Conservation (phyloP, 2,797 vertebrate genomes). For the Hemitrygon akajei region DNA sequence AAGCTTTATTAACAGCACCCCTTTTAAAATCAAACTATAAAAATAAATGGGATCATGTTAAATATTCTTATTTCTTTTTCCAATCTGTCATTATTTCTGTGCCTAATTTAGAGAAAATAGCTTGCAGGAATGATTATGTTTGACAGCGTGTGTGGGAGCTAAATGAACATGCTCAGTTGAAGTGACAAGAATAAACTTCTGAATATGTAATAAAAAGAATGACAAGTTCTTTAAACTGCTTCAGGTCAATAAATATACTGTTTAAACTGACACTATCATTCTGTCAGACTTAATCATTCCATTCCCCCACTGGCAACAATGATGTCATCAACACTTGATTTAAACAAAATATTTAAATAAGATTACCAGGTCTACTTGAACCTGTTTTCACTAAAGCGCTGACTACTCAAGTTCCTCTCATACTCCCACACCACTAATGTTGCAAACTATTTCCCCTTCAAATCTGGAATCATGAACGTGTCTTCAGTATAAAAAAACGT, state of each 20-base stretch:
- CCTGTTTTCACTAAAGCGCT: background rate
- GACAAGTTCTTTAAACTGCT: background rate
- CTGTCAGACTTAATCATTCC: background rate
- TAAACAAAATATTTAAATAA: background rate
- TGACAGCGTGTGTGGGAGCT: slow-evolving; percentile 28
- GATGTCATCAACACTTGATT: background rate
- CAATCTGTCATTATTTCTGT: background rate
- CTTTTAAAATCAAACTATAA: background rate
- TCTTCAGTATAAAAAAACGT: background rate
- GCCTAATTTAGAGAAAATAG: background rate
- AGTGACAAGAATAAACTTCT: slow-evolving; percentile 1
- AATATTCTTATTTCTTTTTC: background rate
- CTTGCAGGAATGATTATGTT: slow-evolving; percentile 1
- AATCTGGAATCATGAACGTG: background rate
- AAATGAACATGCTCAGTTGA: background rate
- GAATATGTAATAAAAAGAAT: slow-evolving; percentile 17
- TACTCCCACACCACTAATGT: background rate
- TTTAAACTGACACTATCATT: background rate
- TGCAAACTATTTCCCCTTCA: background rate
- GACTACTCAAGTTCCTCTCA: background rate
- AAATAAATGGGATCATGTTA: background rate
- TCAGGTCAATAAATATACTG: background rate
- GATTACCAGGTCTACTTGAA: background rate
- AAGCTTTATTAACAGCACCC: background rate
- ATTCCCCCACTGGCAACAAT: background rate